A percentile compares a stretch with the other conserved stretches of the same genome.
phyloP scores from a whole-genome alignment of 2,888 invertebrate genomes.

The Orchestes rusci region DNA sequence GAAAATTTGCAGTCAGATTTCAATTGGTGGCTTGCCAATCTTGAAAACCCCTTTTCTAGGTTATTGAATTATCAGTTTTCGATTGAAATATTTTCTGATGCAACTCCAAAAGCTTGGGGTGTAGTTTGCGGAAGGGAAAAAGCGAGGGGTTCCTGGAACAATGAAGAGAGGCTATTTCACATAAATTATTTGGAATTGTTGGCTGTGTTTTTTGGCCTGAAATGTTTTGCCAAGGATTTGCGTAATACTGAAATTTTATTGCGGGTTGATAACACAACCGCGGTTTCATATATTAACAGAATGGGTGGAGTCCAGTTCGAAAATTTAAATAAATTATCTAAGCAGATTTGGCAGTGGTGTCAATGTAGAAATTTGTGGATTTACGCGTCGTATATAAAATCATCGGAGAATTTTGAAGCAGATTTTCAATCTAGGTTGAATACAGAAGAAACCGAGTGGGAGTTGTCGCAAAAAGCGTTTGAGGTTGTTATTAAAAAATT shows the following conservation, averaged over 20 bases:
- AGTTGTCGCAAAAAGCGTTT: slow-evolving; percentile 1
- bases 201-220: slow-evolving; percentile 25
- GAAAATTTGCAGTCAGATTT: background rate
- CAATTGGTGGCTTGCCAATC: background rate
- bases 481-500: slow-evolving; percentile 1
- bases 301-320: slow-evolving; percentile 13
- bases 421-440: slow-evolving; percentile 9
- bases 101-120: slow-evolving; percentile 27
- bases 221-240: slow-evolving; percentile 22
- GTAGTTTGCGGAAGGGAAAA: slow-evolving; percentile 14
- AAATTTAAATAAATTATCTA: slow-evolving; percentile 7
- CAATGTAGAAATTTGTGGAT: slow-evolving; percentile 14
- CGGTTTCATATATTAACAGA: slow-evolving; percentile 12
- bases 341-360: slow-evolving; percentile 19
- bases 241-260: slow-evolving; percentile 11
- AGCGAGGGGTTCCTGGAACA: slow-evolving; percentile 22
- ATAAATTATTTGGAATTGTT: slow-evolving; percentile 28
- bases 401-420: slow-evolving; percentile 15
- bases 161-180: slow-evolving; percentile 17
- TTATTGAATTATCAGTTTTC: background rate
- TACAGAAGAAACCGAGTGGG: background rate
- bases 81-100: slow-evolving; percentile 25
- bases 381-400: slow-evolving; percentile 17
- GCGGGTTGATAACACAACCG: slow-evolving; percentile 19
- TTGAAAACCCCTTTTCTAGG: background rate